Evolutionary conservation across 2,888 invertebrate species (phyloP), one percentile per base, ranked within the genome.

Genomic region (Flexamia atlantica): DNA sequence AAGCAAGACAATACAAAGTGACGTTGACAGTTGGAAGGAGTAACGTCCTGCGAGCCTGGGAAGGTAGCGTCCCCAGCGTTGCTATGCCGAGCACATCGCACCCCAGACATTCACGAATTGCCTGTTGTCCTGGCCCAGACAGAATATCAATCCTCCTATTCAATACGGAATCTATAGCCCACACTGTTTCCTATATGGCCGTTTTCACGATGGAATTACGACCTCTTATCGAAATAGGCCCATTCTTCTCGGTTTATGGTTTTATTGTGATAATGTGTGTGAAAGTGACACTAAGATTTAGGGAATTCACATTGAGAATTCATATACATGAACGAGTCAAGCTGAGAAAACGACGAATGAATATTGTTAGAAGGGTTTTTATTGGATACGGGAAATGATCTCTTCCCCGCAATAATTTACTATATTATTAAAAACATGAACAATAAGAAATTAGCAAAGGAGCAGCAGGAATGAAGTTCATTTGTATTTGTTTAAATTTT

Each of bases 61-160:
- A 76, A 76, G 76, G 23, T 20, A 30, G 32, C 60, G 60, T 5
- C 68, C 30, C n/a, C 68, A 4, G 17, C n/a, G 50, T 76, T 46
- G 46, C 25, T 50, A 76, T 42, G 76, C 76, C 50, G 76, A 4
- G 46, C 76, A 28, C 76, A 50, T 23, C n/a, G 25, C 76, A 76
- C 46, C 28, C 76, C 76, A 76, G 76, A 76, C 76, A 50, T 76
- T 50, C 76, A 76, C 76, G 76, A 76, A 76, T 76, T 50, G 76
- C 46, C 50, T 76, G 76, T 76, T 76, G 76, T 42, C 25, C 50
- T 76, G 76, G 76, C 76, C 76, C 76, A 46, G 50, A 46, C 76
- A 46, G 76, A 76, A 76, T 76, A 76, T 28, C 17, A 76, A 76
- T 42, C 17, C 76, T 4, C 28, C 76, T 76, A 76, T 76, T 76